phyloP scores from a whole-genome alignment of 1,140 invertebrate species.

The Frieseomelitta varia region DNA sequence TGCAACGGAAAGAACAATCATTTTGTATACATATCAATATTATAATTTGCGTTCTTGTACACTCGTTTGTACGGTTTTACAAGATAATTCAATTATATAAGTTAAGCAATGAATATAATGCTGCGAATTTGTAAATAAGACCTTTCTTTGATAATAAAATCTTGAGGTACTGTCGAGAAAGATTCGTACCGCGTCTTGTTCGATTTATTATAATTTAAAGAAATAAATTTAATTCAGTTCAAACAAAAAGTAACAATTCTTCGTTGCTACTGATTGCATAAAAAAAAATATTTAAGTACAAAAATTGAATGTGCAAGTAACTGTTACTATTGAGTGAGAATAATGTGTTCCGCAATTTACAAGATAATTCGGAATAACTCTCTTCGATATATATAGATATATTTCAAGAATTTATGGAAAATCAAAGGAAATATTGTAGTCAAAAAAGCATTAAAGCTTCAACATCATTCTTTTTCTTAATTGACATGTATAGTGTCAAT shows the following conservation, averaged over 20 bases:
- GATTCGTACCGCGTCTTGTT: neutral
- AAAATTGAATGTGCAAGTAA: neutral
- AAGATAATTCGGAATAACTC: neutral
- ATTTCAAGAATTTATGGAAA: neutral
- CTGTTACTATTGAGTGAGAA: neutral
- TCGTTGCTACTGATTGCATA: neutral
- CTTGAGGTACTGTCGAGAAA: neutral
- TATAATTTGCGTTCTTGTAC: neutral
- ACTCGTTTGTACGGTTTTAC: neutral
- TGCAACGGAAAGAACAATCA: neutral
- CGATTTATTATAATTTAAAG: neutral
- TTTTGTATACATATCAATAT: constrained; percentile 2
- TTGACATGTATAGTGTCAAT: neutral
- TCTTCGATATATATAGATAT: neutral
- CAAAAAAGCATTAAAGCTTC: neutral
- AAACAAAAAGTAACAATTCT: neutral
- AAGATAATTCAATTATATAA: neutral
- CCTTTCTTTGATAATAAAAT: neutral
- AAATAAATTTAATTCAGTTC: constrained; percentile 5
- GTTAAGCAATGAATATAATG: neutral
- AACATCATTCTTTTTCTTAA: neutral
- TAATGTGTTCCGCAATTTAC: neutral
- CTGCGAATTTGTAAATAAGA: constrained; percentile 24
- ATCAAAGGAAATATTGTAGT: neutral
- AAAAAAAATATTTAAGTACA: neutral